phyloP scores from a whole-genome alignment of 2,888 invertebrate species.

The Metacarcinus magister region DNA sequence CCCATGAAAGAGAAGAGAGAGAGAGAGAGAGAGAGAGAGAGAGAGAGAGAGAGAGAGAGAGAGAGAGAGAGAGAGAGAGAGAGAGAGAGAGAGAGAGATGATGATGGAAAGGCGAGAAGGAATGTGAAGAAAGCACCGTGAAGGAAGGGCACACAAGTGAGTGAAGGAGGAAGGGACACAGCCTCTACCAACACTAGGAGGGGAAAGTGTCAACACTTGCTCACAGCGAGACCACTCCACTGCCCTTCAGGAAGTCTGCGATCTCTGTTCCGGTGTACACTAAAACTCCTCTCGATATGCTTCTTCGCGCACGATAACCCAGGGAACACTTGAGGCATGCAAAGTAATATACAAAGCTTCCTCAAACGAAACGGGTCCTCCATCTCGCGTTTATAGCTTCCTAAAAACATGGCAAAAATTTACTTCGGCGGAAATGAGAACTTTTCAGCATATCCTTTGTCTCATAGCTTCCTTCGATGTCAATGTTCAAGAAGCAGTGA shows the following conservation, averaged over 20 bases:
- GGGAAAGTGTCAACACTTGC: conserved; percentile 32
- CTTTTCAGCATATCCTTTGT: not conserved
- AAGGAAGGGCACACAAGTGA: not conserved
- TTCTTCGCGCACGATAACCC: conserved; percentile 19
- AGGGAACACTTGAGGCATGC: not conserved
- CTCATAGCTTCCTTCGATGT: not conserved
- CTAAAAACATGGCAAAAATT: not conserved
- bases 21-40: not conserved
- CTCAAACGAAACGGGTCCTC: not conserved
- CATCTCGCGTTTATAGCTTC: not conserved
- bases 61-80: conserved; percentile 57
- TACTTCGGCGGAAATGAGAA: not conserved
- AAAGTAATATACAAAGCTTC: not conserved
- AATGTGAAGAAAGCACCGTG: not conserved
- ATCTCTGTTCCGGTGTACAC: not conserved
- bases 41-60: conserved; percentile 50
- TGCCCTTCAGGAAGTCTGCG: conserved; percentile 1
- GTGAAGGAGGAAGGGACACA: not conserved
- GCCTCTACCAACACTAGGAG: not conserved
- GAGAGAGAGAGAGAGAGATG: not conserved
- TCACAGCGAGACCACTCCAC: not conserved
- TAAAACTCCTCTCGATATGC: not conserved
- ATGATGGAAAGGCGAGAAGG: not conserved
- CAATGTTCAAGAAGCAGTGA: not conserved
- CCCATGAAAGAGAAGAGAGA: not conserved